Base-by-base conservation (phyloP, 1,140 invertebrate genomes). In the Parasteatoda tepidariorum region DNA sequence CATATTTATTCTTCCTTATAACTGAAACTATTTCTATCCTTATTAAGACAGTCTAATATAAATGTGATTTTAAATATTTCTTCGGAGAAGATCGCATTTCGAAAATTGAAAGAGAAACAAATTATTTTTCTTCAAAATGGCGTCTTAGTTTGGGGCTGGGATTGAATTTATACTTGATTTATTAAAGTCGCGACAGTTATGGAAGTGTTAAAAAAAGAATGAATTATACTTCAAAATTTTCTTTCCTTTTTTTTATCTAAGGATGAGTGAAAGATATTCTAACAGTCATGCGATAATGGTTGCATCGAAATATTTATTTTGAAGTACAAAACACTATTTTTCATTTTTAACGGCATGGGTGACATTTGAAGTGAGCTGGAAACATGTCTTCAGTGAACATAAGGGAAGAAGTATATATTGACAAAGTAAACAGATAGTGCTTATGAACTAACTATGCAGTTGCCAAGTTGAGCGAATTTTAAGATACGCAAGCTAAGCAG, bases 141-240 rank as follows among this genome's bases (percentile, higher is more conserved):
- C 33, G 31, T 31, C 34, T 70, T 30, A 70, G 41, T 48, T 13
- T 24, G 13, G 7, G 26, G 7, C 66, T 70, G 41, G n/a, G 66
- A 70, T 70, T 70, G 66, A 70, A 70, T 70, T 70, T 41, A 70
- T 34, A 24, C 5, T 70, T 70, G 66, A 70, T 70, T 70, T 70
- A 70, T 70, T 70, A 70, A 41, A 70, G 66, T 41, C 31, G 66
- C 7, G 66, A 70, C 34, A 70, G 38, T 11, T 18, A 48, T 24
- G 33, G 30, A 70, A 70, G 26, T 48, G 13, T 41, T 38, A 24
- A 61, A 70, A 70, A 70, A 66, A 70, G 33, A 5, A 31, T 31
- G 34, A 24, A 48, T 18, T 48, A 70, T 30, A 48, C 48, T 48
- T 70, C 22, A 13, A 48, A 41, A n/a, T 41, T 70, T 48, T 70